Evolutionary conservation across 2,113 vertebrate genomes (phyloP).

Genomic region (Hirundichthys speculiger): DNA sequence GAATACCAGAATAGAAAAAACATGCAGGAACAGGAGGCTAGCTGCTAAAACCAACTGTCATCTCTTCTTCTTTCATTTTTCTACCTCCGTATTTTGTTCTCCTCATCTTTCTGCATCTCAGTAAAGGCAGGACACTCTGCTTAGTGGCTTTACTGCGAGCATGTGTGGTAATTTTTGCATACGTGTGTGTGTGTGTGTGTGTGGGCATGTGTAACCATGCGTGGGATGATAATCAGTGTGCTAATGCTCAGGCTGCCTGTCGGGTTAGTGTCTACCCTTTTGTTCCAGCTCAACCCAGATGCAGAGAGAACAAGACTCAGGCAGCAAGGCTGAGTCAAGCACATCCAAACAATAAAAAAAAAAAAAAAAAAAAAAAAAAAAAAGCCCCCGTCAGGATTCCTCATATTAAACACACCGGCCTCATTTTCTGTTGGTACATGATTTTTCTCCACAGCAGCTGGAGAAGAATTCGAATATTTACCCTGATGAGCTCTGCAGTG

Average conservation of each 20-base stretch:
- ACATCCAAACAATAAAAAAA: constrained; percentile 22
- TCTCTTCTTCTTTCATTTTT: constrained; percentile 36
- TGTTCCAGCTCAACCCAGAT: constrained; percentile 46
- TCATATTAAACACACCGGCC: constrained; percentile 35
- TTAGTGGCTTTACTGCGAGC: constrained; percentile 12
- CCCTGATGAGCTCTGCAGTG: constrained; percentile 5
- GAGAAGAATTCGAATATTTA: constrained; percentile 5
- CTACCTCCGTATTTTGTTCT: not conserved
- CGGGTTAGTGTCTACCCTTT: constrained; percentile 48
- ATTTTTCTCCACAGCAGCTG: constrained; percentile 13
- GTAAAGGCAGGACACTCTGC: constrained; percentile 21
- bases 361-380: not conserved
- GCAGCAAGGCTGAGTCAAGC: constrained; percentile 9
- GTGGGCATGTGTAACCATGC: constrained; percentile 14
- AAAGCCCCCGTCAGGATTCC: constrained; percentile 9
- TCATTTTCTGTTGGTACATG: constrained; percentile 21
- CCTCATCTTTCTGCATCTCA: constrained; percentile 30
- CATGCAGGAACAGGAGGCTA: constrained; percentile 64
- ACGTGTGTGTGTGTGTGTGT: not conserved
- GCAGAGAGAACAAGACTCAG: constrained; percentile 25
- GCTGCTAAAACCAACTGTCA: constrained; percentile 57
- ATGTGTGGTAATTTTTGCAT: not conserved
- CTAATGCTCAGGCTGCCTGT: constrained; percentile 32
- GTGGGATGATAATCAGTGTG: constrained; percentile 20
- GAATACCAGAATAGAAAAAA: no score